Evolutionary conservation across 2,797 vertebrate species (phyloP), one percentile per base, ranked within the genome.

Genomic region (Nyctibius grandis): DNA sequence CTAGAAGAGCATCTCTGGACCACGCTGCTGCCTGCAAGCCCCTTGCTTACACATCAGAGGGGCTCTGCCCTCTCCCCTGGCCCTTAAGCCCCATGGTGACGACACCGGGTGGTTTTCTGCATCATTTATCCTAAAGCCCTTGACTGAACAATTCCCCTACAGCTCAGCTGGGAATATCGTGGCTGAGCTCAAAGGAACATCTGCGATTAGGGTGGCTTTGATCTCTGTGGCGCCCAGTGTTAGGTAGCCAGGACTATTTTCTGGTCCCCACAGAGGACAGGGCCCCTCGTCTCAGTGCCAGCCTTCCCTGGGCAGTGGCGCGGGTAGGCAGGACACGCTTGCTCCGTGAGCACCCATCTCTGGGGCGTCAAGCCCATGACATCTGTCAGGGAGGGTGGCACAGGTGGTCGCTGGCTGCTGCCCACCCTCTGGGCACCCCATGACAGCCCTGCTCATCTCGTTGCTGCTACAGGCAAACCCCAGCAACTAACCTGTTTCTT

Each of bases 101-200:
- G 44, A 91, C 72, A 88, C 73, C 19, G 15, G 63, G 48, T 94
- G 76, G 8, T 88, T 96, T 96, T 96, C 93, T 93, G 85, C 95
- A 95, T 61, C 77, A 80, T 96, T 98, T 96, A 81, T 95, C 91
- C 73, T 89, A 91, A 92, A 84, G 88, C 44, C 53, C 69, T 95
- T 93, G 88, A 80, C 91, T 22, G 81, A 97, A 94, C 79, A 90
- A 88, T 93, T 97, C 69, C 25, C 65, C 44, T 88, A 11, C 44
- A 82, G 81, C 85, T 97, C 92, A 96, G 65, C 6, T 19, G 92
- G 88, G 93, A 96, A 88, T 90, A 69, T 20, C 9, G 16, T 72
- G 89, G 51, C 65, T 67, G 57, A 57, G 42, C 45, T 81, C 36
- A 88, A 73, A 69, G 61, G 61, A 73, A 12, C 42, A 60, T 70